These are phyloP conservation scores for Epinephelus cyanopodus DNA, from an alignment of 2,113 vertebrate species.

Conservation along the genomic window DNA sequence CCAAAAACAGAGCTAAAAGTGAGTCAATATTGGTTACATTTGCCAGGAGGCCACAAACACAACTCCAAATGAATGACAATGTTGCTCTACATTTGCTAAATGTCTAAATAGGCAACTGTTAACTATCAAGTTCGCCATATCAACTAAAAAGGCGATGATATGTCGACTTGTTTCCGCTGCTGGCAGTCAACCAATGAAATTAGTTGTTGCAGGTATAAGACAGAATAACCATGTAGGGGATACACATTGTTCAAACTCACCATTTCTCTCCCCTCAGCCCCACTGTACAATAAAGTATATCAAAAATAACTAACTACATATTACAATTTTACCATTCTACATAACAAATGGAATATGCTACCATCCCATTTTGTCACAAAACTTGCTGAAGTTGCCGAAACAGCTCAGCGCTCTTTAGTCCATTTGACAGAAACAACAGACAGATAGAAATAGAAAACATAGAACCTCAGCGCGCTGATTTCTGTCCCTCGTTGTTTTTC, in stretches of 20 bases:
- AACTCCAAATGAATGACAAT: too few relatives aligned
- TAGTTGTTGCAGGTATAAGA: background rate
- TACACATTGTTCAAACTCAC: background rate
- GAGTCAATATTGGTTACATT: too few relatives aligned
- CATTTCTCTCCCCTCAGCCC: background rate
- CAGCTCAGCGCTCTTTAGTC: background rate
- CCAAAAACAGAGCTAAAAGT: too few relatives aligned
- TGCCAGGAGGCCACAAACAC: too few relatives aligned
- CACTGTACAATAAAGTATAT: background rate
- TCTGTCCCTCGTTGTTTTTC: slow-evolving; percentile 70
- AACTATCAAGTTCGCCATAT: too few relatives aligned
- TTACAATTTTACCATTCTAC: slow-evolving; percentile 2
- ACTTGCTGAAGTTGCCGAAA: slow-evolving; percentile 26
- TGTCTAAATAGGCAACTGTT: too few relatives aligned
- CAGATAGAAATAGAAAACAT: slow-evolving; percentile 69
- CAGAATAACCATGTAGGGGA: background rate
- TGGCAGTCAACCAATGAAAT: background rate
- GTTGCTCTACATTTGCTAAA: too few relatives aligned
- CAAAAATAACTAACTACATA: slow-evolving; percentile 2
- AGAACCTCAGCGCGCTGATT: slow-evolving; percentile 54
- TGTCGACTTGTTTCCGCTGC: background rate
- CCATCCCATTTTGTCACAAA: background rate
- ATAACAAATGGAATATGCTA: background rate
- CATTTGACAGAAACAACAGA: slow-evolving; percentile 60
- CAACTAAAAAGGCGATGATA: background rate